phyloP scores from a whole-genome alignment of 2,113 vertebrate species.

The Cyanoliseus patagonus region DNA sequence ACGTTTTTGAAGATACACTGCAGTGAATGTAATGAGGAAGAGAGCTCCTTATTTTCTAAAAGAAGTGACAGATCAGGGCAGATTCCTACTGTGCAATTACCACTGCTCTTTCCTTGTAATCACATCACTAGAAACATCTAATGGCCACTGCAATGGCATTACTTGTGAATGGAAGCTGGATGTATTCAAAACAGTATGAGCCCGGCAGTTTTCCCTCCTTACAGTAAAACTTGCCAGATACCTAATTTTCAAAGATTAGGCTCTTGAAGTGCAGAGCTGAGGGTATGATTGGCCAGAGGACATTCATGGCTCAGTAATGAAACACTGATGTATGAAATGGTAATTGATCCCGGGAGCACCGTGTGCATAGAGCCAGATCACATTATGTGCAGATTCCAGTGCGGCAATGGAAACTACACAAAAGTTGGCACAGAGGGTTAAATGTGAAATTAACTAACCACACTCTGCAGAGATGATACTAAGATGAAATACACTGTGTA shows the following conservation, averaged over 20 bases:
- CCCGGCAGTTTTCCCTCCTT: neutral
- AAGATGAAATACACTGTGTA: neutral
- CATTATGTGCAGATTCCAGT: slow-evolving; percentile 21
- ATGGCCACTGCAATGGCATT: neutral
- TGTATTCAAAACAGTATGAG: slow-evolving; percentile 3
- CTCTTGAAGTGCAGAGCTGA: slow-evolving; percentile 15
- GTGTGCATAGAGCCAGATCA: neutral
- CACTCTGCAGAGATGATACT: neutral
- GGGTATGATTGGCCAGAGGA: slow-evolving; percentile 60
- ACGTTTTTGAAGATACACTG: slow-evolving; percentile 20
- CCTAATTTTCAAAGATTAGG: slow-evolving; percentile 61
- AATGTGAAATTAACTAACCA: neutral
- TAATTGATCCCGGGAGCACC: slow-evolving; percentile 41
- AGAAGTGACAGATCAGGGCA: slow-evolving; percentile 19
- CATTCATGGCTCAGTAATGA: slow-evolving; percentile 42
- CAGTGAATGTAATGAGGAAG: neutral
- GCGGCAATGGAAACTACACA: slow-evolving; percentile 4
- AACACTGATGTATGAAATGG: slow-evolving; percentile 68
- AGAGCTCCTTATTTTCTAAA: slow-evolving; percentile 46
- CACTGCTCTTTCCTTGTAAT: neutral
- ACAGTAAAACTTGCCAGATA: slow-evolving; percentile 13
- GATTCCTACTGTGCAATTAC: neutral
- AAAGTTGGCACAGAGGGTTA: slow-evolving; percentile 24
- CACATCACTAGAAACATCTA: neutral
- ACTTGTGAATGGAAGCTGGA: slow-evolving; percentile 39